Conservation (phyloP, 2,113 vertebrate species). For the Zosterops pallidus region DNA sequence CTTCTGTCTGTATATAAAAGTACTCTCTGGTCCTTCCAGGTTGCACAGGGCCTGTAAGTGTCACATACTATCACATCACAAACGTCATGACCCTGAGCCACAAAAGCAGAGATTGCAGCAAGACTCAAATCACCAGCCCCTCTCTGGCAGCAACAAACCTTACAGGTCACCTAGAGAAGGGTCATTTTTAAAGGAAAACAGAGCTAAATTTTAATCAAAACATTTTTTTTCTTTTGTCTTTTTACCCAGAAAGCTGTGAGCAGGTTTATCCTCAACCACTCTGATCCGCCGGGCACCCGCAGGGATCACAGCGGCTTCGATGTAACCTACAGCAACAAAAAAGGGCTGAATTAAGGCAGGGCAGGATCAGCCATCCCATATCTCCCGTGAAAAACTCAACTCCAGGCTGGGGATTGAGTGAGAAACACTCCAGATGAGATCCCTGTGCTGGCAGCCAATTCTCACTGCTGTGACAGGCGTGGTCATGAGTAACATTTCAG, state of each 20-base stretch:
- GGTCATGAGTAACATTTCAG: background rate
- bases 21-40: background rate
- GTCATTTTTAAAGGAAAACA: background rate
- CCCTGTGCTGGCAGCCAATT: background rate
- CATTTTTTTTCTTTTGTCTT: background rate
- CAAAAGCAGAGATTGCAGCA: background rate
- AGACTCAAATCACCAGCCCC: background rate
- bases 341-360: background rate
- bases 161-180: background rate
- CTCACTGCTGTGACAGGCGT: background rate
- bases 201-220: background rate
- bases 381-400: background rate
- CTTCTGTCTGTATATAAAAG: background rate
- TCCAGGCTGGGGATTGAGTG: background rate
- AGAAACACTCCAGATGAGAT: background rate
- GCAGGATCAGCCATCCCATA: background rate
- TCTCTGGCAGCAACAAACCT: background rate
- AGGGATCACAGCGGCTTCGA: conserved; percentile 92
- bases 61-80: background rate
- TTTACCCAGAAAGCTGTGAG: conserved; percentile 97
- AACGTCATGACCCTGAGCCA: background rate
- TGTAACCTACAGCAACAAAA: conserved; percentile 83
- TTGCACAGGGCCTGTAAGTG: background rate
- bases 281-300: conserved; percentile 91
- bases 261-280: conserved; percentile 94